phyloP scores from a whole-genome alignment of 2,797 vertebrate genomes.

The Choloepus didactylus region DNA sequence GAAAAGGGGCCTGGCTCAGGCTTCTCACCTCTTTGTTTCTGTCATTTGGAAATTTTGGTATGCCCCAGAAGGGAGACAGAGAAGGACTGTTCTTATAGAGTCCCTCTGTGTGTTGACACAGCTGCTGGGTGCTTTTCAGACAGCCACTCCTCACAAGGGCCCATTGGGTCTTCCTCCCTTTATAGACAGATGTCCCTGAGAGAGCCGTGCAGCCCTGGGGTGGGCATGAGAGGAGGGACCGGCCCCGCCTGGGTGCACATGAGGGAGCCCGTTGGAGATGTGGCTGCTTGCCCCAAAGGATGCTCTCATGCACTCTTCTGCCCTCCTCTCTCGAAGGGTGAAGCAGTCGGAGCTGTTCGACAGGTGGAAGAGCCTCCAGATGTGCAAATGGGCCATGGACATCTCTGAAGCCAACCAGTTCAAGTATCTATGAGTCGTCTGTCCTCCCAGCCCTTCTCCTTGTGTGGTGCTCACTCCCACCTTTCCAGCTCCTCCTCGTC shows the following conservation, averaged over 20 bases:
- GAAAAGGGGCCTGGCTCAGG: background rate
- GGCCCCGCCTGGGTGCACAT: background rate
- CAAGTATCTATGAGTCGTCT: slow-evolving; percentile 90
- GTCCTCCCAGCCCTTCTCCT: background rate
- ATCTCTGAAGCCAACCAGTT: slow-evolving; percentile 94
- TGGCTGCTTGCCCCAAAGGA: rapidly evolving
- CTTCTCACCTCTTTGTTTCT: background rate
- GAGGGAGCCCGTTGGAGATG: background rate
- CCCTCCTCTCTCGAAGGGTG: slow-evolving; percentile 90
- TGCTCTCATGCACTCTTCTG: background rate
- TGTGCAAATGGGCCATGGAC: slow-evolving; percentile 97
- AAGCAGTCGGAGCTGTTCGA: slow-evolving; percentile 98
- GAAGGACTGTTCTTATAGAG: background rate
- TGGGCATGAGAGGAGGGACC: background rate
- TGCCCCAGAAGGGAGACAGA: background rate
- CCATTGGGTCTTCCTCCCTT: background rate
- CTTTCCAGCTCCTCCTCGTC: rapidly evolving
- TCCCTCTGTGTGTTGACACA: background rate
- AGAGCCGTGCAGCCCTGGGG: background rate
- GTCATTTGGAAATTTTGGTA: background rate
- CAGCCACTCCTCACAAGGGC: background rate
- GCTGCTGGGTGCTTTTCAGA: background rate
- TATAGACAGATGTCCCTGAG: background rate
- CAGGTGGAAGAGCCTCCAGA: slow-evolving; percentile 96
- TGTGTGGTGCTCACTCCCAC: too few relatives aligned